phyloP scores from a whole-genome alignment of 2,888 invertebrate genomes.

The Nysson spinosus region DNA sequence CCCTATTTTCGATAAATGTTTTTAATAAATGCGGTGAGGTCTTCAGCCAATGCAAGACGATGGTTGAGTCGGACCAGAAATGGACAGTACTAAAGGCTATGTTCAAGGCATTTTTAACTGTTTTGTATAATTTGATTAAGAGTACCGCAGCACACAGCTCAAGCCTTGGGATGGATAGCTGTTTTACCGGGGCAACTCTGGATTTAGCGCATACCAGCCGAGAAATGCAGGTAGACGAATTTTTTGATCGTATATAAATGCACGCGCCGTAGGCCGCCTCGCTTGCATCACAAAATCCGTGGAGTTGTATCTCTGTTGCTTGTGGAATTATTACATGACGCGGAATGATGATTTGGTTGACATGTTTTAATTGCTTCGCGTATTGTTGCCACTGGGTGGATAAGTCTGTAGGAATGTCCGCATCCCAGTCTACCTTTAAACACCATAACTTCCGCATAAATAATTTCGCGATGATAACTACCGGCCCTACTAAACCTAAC shows the following conservation, averaged over 20 bases:
- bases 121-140: no score
- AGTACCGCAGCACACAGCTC: no score
- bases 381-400: not conserved
- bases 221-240: no score
- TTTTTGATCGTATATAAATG: no score
- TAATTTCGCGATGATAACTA: not conserved
- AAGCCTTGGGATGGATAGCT: not conserved
- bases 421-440: not conserved
- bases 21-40: constrained; percentile 14
- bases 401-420: not conserved
- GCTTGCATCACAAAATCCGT: not conserved
- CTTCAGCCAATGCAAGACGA: constrained; percentile 28
- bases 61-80: constrained; percentile 16
- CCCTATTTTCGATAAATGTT: constrained; percentile 20
- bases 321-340: not conserved
- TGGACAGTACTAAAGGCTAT: not conserved
- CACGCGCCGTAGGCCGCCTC: not conserved
- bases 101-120: not conserved
- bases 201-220: not conserved
- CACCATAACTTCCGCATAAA: not conserved
- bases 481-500: no score
- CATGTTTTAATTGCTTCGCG: not conserved
- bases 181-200: not conserved
- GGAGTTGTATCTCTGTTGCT: not conserved
- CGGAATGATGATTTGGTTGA: not conserved